Conservation (phyloP, 1,140 invertebrate genomes). For the Sinella curviseta region DNA sequence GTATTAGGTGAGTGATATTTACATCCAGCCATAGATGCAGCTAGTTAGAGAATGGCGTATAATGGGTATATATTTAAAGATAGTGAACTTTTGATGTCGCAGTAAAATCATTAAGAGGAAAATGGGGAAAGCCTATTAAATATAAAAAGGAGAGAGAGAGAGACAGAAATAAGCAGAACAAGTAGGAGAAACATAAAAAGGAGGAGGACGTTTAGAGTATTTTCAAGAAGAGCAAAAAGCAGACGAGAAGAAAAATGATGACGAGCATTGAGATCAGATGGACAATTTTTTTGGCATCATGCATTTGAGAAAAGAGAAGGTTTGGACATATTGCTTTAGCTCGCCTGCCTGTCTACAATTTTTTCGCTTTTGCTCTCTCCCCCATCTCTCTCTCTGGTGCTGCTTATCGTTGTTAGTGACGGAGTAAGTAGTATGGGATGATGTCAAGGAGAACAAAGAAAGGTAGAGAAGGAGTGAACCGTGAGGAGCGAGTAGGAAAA, state of each 20-base stretch:
- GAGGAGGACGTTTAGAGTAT: not conserved
- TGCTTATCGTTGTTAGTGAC: too few relatives aligned
- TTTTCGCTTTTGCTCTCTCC: too few relatives aligned
- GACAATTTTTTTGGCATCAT: conserved; percentile 7
- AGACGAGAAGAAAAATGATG: conserved; percentile 11
- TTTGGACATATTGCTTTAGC: conserved; percentile 3
- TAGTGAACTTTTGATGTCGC: not conserved
- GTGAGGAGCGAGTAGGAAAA: not conserved
- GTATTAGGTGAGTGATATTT: not conserved
- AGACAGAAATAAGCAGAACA: not conserved
- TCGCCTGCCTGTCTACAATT: too few relatives aligned
- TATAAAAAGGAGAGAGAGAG: not conserved
- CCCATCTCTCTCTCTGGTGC: too few relatives aligned
- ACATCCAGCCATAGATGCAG: too few relatives aligned
- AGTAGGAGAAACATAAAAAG: not conserved
- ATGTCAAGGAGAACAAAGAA: conserved; percentile 12
- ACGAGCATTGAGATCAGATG: conserved; percentile 15
- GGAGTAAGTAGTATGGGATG: not conserved
- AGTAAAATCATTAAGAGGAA: conserved; percentile 17
- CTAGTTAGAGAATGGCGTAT: too few relatives aligned
- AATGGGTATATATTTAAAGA: too few relatives aligned
- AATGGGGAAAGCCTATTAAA: conserved; percentile 23
- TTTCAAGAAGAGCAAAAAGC: not conserved
- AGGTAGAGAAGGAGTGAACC: conserved; percentile 16
- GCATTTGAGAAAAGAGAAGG: not conserved